Conservation (phyloP, 2,888 invertebrate species). For the Globia sparganii region DNA sequence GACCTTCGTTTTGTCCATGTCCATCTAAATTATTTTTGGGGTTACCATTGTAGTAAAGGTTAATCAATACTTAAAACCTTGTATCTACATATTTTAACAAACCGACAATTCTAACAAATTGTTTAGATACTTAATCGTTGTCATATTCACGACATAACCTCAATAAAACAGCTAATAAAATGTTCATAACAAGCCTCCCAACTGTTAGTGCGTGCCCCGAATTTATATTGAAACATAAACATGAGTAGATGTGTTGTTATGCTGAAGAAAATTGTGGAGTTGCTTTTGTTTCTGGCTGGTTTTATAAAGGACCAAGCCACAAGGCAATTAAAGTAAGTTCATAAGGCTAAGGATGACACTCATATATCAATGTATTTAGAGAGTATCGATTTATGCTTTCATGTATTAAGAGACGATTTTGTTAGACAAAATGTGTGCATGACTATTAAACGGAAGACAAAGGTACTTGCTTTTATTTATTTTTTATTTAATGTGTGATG, state of each 20-base stretch:
- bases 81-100: background rate
- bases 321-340: background rate
- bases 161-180: conserved; percentile 59
- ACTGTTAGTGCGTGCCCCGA: conserved; percentile 63
- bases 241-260: conserved; percentile 30
- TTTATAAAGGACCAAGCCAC: background rate
- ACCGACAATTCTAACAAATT: conserved; percentile 6
- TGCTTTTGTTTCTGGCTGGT: background rate
- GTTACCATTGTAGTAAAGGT: background rate
- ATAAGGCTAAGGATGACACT: background rate
- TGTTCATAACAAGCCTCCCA: conserved; percentile 52
- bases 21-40: background rate
- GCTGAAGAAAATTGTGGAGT: conserved; percentile 5
- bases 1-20: background rate
- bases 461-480: too few relatives aligned
- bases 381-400: background rate
- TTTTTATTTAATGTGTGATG: background rate
- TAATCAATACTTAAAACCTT: background rate
- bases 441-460: too few relatives aligned
- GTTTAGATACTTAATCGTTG: conserved; percentile 4
- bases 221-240: conserved; percentile 63
- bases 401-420: background rate
- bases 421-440: background rate
- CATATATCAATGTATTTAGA: background rate
- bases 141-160: conserved; percentile 27